Evolutionary conservation across 1,140 invertebrate species (phyloP).

Genomic region (Nomia melanderi): DNA sequence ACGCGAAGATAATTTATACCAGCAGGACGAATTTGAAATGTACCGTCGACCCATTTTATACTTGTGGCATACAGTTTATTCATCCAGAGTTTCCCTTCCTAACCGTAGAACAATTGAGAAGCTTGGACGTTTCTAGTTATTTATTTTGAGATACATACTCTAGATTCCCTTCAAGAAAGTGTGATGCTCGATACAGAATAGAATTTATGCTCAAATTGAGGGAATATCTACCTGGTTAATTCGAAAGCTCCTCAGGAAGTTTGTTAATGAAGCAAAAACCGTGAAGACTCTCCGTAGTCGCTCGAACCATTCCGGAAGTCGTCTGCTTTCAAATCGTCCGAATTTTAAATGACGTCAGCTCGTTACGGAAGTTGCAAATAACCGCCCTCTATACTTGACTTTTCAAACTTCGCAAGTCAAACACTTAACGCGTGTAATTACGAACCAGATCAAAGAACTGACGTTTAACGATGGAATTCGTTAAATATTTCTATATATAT

Average conservation of each 20-base stretch:
- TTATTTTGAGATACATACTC: too few species aligned
- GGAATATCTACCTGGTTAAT: neutral
- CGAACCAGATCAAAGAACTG: too few species aligned
- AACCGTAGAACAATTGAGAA: neutral
- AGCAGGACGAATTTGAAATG: neutral
- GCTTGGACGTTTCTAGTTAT: neutral
- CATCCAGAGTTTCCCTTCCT: neutral
- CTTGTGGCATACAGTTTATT: neutral
- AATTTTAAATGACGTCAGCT: neutral
- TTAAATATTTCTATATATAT: too few species aligned
- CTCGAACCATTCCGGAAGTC: neutral
- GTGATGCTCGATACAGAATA: neutral
- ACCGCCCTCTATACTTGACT: neutral
- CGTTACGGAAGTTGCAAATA: conserved; percentile 5
- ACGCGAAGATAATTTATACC: neutral
- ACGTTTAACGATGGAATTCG: too few species aligned
- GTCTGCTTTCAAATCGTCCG: neutral
- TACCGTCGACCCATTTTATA: neutral
- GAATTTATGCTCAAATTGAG: neutral
- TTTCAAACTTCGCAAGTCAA: neutral
- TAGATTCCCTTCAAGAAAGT: neutral
- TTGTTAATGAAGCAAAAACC: conserved; percentile 43
- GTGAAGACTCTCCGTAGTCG: neutral
- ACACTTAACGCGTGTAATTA: too few species aligned
- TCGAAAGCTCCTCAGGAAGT: conserved; percentile 24